Evolutionary conservation across 2,113 vertebrate genomes (phyloP).

Genomic region (Phoxinus phoxinus): DNA sequence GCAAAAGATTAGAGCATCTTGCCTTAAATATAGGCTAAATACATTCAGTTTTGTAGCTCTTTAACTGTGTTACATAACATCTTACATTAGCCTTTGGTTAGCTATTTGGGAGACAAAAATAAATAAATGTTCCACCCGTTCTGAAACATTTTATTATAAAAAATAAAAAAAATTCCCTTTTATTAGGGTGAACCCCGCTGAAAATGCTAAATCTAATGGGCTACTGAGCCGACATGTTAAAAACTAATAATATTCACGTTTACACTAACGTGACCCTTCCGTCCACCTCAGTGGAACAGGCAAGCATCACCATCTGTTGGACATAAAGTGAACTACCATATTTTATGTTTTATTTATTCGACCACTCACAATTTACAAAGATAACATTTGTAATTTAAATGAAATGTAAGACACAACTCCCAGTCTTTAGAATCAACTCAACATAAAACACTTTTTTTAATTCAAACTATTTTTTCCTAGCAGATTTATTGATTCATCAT

Average conservation of each 20-base stretch:
- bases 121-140: background rate
- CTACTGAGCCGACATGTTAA: background rate
- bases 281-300: background rate
- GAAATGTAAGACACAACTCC: background rate
- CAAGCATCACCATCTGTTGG: constrained; percentile 54
- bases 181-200: background rate
- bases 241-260: constrained; percentile 11
- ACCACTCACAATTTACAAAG: background rate
- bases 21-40: background rate
- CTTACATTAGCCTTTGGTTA: no score
- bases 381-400: background rate
- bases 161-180: background rate
- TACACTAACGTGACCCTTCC: background rate
- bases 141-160: background rate
- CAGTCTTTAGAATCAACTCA: background rate
- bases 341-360: background rate
- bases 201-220: background rate
- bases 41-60: background rate
- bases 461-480: rapidly evolving
- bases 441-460: background rate
- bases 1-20: background rate
- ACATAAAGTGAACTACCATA: constrained; percentile 30
- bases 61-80: background rate
- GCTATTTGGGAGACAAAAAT: background rate
- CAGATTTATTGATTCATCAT: background rate